These are phyloP conservation scores for Candidula unifasciata DNA, from an alignment of 2,888 invertebrate genomes.

Conservation along the genomic window DNA sequence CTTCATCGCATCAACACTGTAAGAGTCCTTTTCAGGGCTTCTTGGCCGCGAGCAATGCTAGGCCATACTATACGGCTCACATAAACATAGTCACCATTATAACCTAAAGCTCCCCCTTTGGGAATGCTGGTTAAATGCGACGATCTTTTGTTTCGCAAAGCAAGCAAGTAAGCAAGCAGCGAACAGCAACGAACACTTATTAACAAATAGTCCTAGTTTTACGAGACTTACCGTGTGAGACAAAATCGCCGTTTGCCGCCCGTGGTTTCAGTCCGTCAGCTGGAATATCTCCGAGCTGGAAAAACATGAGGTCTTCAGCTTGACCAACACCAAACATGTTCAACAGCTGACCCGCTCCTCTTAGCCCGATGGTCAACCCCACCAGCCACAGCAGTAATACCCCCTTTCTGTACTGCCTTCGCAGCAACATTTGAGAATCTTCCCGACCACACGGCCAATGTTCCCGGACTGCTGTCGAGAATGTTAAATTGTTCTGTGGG, in stretches of 20 bases:
- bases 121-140: too few species aligned
- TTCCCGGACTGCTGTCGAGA: not conserved
- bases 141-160: too few species aligned
- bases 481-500: too few species aligned
- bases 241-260: not conserved
- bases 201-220: not conserved
- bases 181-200: not conserved
- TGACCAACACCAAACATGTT: not conserved
- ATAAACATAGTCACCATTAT: too few species aligned
- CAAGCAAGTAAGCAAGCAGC: too few species aligned
- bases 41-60: too few species aligned
- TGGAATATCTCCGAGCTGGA: not conserved
- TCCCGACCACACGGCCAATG: not conserved
- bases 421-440: constrained; percentile 8
- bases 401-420: not conserved
- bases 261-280: not conserved
- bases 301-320: not conserved
- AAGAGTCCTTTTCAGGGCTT: too few species aligned
- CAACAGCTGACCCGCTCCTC: constrained; percentile 37
- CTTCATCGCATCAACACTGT: too few species aligned
- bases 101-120: too few species aligned
- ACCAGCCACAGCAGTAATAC: constrained; percentile 31
- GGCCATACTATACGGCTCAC: too few species aligned
- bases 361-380: constrained; percentile 38
- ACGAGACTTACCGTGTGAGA: constrained; percentile 13